Percentiles rank a stretch among this genome's conserved stretches.
Conservation (phyloP, 2,113 vertebrate species). For the Seriola dumerili region DNA sequence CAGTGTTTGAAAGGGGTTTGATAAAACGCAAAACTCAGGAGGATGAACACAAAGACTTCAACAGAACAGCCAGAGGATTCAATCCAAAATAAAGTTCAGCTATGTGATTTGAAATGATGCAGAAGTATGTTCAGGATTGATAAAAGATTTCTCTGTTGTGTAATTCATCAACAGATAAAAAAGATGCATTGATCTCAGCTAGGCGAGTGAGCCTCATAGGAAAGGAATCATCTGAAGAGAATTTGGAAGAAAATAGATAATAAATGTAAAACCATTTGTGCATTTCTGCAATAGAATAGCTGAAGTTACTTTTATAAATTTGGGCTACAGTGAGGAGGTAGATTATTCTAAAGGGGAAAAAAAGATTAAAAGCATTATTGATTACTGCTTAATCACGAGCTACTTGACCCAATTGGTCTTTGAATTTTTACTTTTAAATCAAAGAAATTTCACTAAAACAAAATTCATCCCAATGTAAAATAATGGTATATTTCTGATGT, state of each 20-base stretch:
- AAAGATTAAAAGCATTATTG: background rate
- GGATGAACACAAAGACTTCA: conserved; percentile 88
- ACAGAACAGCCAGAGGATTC: conserved; percentile 90
- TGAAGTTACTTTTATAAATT: background rate
- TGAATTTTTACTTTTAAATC: background rate
- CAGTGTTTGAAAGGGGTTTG: conserved; percentile 80
- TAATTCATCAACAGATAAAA: background rate
- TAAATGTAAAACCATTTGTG: background rate
- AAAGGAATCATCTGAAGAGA: background rate
- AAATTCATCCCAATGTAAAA: background rate
- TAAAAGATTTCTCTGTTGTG: background rate
- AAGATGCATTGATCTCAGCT: background rate
- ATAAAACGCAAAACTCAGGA: conserved; percentile 81
- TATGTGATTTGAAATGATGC: conserved; percentile 23
- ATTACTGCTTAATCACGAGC: background rate
- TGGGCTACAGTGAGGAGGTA: background rate
- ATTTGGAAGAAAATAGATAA: background rate
- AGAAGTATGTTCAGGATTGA: conserved; percentile 11
- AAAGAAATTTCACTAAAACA: background rate
- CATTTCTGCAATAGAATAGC: background rate
- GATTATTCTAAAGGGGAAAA: background rate
- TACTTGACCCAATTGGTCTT: background rate
- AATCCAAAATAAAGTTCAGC: conserved; percentile 58
- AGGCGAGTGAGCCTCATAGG: background rate
- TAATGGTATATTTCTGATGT: background rate